Evolutionary conservation across 2,888 invertebrate genomes (phyloP).

Genomic region (Pandemis cinnamomeana): DNA sequence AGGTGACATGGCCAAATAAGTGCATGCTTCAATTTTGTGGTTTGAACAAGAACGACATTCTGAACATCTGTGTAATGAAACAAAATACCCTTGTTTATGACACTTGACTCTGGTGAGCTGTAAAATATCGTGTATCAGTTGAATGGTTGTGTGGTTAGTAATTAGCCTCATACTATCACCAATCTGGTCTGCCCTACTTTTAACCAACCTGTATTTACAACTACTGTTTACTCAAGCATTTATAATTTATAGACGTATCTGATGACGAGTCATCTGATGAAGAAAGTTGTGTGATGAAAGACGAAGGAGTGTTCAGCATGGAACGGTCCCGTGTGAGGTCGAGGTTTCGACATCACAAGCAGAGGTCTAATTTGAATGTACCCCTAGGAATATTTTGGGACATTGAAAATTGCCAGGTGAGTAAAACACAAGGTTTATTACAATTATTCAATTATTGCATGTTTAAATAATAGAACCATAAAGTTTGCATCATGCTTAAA

Average conservation of each 20-base stretch:
- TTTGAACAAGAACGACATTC: slow-evolving; percentile 45
- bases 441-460: neutral
- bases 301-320: slow-evolving; percentile 61
- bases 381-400: slow-evolving; percentile 97
- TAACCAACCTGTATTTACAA: neutral
- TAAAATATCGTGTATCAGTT: neutral
- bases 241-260: slow-evolving; percentile 64
- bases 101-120: neutral
- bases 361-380: slow-evolving; percentile 57
- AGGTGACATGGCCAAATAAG: slow-evolving; percentile 20
- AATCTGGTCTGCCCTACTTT: slow-evolving; percentile 23
- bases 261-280: slow-evolving; percentile 76
- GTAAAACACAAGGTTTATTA: slow-evolving; percentile 13
- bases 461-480: neutral
- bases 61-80: slow-evolving; percentile 11
- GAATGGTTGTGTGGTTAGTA: neutral
- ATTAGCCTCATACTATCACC: neutral
- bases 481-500: neutral
- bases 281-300: slow-evolving; percentile 59
- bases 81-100: slow-evolving; percentile 21
- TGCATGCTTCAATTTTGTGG: slow-evolving; percentile 1
- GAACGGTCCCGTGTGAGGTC: slow-evolving; percentile 73
- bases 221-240: neutral
- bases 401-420: slow-evolving; percentile 94
- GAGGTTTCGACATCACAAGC: slow-evolving; percentile 73